These are phyloP conservation scores for Sycophila sp. DNA, from an alignment of 1,140 invertebrate genomes.

Conservation along the genomic window DNA sequence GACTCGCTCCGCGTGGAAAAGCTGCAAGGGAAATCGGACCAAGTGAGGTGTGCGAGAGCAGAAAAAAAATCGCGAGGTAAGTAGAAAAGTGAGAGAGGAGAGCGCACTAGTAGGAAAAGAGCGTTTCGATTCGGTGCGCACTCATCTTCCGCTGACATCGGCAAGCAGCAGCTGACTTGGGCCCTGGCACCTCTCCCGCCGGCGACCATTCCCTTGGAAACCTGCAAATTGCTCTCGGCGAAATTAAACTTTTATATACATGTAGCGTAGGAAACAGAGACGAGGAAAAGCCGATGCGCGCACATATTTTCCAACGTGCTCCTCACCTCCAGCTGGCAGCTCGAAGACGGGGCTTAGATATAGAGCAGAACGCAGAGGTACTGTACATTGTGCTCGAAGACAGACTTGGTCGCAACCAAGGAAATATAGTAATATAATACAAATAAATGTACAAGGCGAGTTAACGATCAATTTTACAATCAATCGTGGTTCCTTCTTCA, in stretches of 20 bases:
- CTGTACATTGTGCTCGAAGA: constrained; percentile 18
- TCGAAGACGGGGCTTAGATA: constrained; percentile 28
- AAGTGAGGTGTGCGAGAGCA: background rate
- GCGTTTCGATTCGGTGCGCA: background rate
- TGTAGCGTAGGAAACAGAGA: background rate
- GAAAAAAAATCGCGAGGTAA: constrained; percentile 17
- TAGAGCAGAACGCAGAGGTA: constrained; percentile 10
- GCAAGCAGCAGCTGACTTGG: constrained; percentile 25
- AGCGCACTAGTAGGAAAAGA: constrained; percentile 22
- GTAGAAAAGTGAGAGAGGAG: constrained; percentile 2
- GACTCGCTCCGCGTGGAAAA: too few species aligned
- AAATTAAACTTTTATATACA: constrained; percentile 42
- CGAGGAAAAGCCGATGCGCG: background rate
- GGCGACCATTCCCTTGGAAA: constrained; percentile 27
- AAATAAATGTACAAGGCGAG: background rate
- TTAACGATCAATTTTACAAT: background rate
- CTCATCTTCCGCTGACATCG: constrained; percentile 15
- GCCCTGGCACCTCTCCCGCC: background rate
- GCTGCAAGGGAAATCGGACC: too few species aligned
- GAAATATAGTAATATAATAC: background rate
- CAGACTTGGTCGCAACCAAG: background rate
- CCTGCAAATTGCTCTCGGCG: constrained; percentile 47
- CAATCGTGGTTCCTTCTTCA: too few species aligned
- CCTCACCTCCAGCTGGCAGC: background rate
- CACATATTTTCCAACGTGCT: background rate